Evolutionary conservation across 2,797 vertebrate genomes (phyloP).

Genomic region (Mus caroli): DNA sequence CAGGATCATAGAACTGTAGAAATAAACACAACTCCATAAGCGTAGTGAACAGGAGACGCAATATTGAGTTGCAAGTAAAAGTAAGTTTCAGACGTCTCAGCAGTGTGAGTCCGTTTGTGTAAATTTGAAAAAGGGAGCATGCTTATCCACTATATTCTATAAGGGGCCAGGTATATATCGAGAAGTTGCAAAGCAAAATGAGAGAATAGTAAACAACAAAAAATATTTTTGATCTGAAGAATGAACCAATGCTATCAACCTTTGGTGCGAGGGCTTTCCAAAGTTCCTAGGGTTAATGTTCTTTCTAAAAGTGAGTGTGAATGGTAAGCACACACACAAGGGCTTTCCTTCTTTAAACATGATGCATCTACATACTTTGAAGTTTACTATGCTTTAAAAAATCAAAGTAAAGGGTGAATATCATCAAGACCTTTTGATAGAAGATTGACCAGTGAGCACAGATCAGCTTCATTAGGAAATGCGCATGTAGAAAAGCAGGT

Average conservation of each 20-base stretch:
- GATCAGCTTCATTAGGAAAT: background rate
- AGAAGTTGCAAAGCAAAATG: slow-evolving; percentile 6
- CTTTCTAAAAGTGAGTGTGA: background rate
- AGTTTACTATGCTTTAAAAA: background rate
- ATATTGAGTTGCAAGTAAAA: background rate
- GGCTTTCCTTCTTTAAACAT: slow-evolving; percentile 15
- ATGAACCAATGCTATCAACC: too few relatives aligned
- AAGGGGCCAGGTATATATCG: background rate
- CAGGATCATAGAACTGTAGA: background rate
- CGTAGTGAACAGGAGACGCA: background rate
- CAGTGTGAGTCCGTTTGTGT: background rate
- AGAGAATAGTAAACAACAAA: background rate
- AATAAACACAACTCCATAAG: background rate
- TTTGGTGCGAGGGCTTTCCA: background rate
- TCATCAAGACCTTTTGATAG: background rate
- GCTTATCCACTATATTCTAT: background rate
- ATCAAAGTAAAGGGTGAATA: too few relatives aligned
- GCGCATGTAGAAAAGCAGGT: background rate
- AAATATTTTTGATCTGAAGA: background rate
- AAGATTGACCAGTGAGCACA: background rate
- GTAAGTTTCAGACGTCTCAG: background rate
- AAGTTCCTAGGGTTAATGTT: background rate
- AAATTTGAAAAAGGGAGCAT: background rate
- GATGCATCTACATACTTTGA: background rate
- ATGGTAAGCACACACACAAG: background rate